Evolutionary conservation across 2,113 vertebrate species (phyloP).

Genomic region (Corynorhinus townsendii): DNA sequence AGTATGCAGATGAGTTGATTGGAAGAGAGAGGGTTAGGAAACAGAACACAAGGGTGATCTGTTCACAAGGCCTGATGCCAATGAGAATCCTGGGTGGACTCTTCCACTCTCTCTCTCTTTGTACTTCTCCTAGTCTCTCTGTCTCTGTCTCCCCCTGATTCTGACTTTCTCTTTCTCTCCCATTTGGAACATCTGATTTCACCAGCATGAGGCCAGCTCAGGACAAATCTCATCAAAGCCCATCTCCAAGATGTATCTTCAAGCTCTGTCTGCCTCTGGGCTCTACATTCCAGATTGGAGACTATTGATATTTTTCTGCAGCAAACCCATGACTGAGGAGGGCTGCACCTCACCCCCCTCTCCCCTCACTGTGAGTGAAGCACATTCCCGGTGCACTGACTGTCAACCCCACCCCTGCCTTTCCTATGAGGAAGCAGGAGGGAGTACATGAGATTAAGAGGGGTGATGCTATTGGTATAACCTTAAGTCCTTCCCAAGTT

Average conservation of each 20-base stretch:
- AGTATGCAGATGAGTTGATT: not conserved
- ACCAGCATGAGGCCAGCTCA: not conserved
- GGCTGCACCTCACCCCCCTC: not conserved
- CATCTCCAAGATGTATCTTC: not conserved
- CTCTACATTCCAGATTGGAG: not conserved
- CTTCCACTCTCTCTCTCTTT: not conserved
- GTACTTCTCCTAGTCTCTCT: not conserved
- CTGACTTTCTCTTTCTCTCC: not conserved
- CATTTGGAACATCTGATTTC: not conserved
- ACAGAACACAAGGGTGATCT: not conserved
- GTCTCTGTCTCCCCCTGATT: not conserved
- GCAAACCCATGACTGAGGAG: not conserved
- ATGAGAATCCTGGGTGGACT: accelerated
- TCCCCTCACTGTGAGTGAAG: not conserved
- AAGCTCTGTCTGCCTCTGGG: not conserved
- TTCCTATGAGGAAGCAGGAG: not conserved
- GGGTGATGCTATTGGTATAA: not conserved
- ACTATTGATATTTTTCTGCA: not conserved
- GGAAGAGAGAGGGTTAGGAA: not conserved
- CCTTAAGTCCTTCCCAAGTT: not conserved
- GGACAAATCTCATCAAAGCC: not conserved
- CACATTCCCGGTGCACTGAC: accelerated
- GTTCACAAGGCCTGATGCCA: not conserved
- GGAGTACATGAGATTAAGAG: not conserved
- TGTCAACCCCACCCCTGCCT: no score